Base-by-base conservation (phyloP, 2,888 invertebrate species). In the Drosophila mimica region DNA sequence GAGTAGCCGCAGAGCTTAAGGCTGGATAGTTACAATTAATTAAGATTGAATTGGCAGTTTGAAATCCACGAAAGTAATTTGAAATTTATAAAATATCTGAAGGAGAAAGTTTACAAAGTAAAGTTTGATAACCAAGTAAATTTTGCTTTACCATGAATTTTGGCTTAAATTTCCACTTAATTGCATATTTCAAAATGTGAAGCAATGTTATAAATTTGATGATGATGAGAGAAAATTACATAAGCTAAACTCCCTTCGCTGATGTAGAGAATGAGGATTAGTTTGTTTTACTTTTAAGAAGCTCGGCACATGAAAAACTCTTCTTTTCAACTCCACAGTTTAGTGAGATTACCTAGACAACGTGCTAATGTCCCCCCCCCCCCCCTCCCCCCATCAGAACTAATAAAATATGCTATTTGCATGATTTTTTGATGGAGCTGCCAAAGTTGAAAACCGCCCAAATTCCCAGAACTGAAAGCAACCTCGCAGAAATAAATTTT, bases 331-430 rank as follows among this genome's bases (percentile, higher is more conserved):
- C 2, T 5, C 20, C 20, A 20, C 46, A 34, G 25, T 25, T 59
- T 34, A 25, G 4, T 15, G 30, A n/a, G 40, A 31, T 31, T 33
- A 15, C 46, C 25, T 31, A 15, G 36, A 30, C 3, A 38, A 51
- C 25, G 4, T 28, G 15, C 8, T 25, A 46, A 46, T 25, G 15
- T 13, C 17, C 28, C n/a, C n/a, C n/a, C n/a, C n/a, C n/a, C n/a
- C n/a, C n/a, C n/a, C n/a, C n/a, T n/a, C n/a, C n/a, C n/a, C n/a
- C 3, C 33, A 43, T 31, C 58, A 57, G 33, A 64, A 51, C 63
- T 54, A 61, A 69, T 66, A 25, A 61, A 49, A 52, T 64, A 68
- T 72, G 83, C 61, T 56, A 48, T 75, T 82, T 75, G 64, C 59
- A 62, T 65, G 68, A 56, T 40, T 28, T 28, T 52, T 62, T 67